Conservation (phyloP, 2,888 invertebrate genomes). For the Cataglyphis cursor region DNA sequence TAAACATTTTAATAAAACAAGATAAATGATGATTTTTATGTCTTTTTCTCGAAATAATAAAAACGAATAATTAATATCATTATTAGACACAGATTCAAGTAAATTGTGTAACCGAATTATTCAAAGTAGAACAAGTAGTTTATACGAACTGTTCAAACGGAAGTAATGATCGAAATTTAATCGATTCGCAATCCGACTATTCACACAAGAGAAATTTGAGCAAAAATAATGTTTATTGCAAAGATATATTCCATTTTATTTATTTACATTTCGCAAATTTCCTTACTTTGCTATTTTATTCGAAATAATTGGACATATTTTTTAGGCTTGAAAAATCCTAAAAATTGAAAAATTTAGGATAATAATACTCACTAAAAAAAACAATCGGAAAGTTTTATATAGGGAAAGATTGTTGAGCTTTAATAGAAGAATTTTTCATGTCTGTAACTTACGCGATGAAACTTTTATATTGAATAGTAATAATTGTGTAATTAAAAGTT, state of each 20-base stretch:
- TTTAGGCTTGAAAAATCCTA: neutral
- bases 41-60: neutral
- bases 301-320: neutral
- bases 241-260: conserved; percentile 1
- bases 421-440: neutral
- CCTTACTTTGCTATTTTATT: neutral
- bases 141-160: neutral
- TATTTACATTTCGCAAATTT: neutral
- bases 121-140: neutral
- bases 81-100: neutral
- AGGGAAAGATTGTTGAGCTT: neutral
- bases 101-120: neutral
- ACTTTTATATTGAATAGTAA: neutral
- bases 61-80: neutral
- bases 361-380: neutral
- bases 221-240: neutral
- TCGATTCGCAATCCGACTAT: neutral
- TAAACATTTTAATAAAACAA: neutral
- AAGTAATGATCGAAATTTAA: neutral
- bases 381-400: neutral
- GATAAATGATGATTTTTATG: too few relatives aligned
- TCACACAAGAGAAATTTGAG: neutral
- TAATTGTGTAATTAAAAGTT: conserved; percentile 9
- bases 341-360: neutral
- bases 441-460: neutral